Conservation (phyloP, 1,140 invertebrate species). For the Zaprionus tsacasi region DNA sequence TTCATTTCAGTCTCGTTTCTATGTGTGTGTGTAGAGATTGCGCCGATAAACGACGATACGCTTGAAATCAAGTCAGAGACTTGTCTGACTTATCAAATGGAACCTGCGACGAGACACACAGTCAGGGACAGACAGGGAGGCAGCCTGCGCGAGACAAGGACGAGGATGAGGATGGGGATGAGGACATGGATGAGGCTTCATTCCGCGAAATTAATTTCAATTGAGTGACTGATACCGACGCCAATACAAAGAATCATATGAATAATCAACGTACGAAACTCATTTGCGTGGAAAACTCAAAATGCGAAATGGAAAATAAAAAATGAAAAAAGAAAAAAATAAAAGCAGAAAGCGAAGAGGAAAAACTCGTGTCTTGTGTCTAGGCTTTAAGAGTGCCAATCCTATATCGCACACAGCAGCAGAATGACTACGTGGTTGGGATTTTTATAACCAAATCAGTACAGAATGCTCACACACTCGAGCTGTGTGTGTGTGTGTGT, state of each 20-base stretch:
- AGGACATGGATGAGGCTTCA: slow-evolving; percentile 28
- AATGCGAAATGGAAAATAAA: background rate
- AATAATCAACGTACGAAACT: slow-evolving; percentile 63
- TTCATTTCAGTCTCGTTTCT: slow-evolving; percentile 47
- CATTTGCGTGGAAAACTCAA: slow-evolving; percentile 61
- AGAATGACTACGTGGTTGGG: slow-evolving; percentile 62
- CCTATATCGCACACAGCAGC: slow-evolving; percentile 27
- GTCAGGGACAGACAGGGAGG: slow-evolving; percentile 53
- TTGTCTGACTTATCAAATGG: slow-evolving; percentile 23
- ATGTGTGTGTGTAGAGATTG: slow-evolving; percentile 34
- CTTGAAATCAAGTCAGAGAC: slow-evolving; percentile 59
- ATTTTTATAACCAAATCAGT: slow-evolving; percentile 83
- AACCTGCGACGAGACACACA: slow-evolving; percentile 44
- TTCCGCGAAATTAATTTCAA: slow-evolving; percentile 81
- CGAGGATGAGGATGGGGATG: background rate
- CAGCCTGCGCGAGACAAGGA: slow-evolving; percentile 28
- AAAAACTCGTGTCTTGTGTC: background rate
- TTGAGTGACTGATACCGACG: slow-evolving; percentile 67
- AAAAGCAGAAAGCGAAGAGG: background rate
- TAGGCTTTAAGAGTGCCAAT: slow-evolving; percentile 30
- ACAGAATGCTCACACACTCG: slow-evolving; percentile 14
- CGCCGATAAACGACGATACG: slow-evolving; percentile 61
- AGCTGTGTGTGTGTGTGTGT: slow-evolving; percentile 28
- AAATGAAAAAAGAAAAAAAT: slow-evolving; percentile 3
- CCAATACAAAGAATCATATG: slow-evolving; percentile 40